Evolutionary conservation across 2,797 vertebrate species (phyloP).

Genomic region (Sternarchorhynchus goeldii): DNA sequence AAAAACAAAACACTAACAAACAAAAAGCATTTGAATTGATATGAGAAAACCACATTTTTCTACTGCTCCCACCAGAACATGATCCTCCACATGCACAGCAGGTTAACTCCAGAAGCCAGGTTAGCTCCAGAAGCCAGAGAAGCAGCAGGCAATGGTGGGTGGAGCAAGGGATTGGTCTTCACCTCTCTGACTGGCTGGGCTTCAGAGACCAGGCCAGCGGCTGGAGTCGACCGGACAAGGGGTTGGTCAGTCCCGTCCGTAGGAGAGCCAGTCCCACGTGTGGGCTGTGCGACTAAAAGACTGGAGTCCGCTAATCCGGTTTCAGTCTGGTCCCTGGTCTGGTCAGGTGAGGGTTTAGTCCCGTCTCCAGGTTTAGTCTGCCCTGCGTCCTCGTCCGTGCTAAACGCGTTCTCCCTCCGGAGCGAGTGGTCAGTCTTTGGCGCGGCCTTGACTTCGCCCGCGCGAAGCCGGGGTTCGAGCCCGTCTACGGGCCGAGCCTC

Average conservation of each 20-base stretch:
- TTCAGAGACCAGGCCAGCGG: constrained; percentile 57
- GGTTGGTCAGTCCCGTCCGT: constrained; percentile 17
- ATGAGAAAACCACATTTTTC: constrained; percentile 44
- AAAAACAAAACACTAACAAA: background rate
- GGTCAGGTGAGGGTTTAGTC: constrained; percentile 9
- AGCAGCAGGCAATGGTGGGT: constrained; percentile 60
- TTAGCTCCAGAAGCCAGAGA: constrained; percentile 56
- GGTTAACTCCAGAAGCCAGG: constrained; percentile 28
- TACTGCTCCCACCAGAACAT: constrained; percentile 53
- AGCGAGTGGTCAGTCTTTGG: background rate
- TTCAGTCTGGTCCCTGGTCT: constrained; percentile 36
- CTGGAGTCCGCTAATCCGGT: background rate
- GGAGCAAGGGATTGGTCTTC: constrained; percentile 61
- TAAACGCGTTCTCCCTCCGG: background rate
- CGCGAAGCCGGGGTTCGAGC: constrained; percentile 1
- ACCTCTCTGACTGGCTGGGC: constrained; percentile 74
- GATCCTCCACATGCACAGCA: constrained; percentile 45
- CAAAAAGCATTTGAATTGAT: background rate
- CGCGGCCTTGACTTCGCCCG: constrained; percentile 9
- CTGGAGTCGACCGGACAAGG: constrained; percentile 20
- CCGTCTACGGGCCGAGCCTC: constrained; percentile 49
- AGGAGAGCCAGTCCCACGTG: constrained; percentile 49
- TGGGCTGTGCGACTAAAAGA: constrained; percentile 22
- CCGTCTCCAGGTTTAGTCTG: constrained; percentile 4
- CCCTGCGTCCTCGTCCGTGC: constrained; percentile 4